These are phyloP conservation scores for Siderastrea radians DNA, from an alignment of 92 coral and sea anemone genomes.

Conservation along the genomic window DNA sequence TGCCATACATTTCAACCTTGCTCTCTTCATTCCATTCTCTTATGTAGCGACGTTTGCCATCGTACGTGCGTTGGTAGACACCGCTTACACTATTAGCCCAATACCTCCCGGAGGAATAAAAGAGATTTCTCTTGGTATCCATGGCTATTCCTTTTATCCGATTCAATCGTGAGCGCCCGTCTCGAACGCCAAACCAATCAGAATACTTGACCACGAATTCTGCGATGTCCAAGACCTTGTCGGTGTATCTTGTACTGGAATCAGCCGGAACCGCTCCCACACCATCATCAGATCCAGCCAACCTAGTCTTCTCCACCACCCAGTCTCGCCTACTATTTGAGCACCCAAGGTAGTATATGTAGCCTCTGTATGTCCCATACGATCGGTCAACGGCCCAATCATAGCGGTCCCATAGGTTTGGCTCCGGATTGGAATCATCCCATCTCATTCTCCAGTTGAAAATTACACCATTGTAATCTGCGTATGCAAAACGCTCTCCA, in stretches of 20 bases:
- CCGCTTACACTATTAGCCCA: not conserved
- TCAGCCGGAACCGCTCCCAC: constrained; percentile 59
- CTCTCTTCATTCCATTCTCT: constrained; percentile 37
- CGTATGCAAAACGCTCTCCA: constrained; percentile 65
- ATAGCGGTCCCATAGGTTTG: constrained; percentile 31
- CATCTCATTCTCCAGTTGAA: constrained; percentile 42
- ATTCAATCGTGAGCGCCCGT: constrained; percentile 49
- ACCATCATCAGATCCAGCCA: not conserved
- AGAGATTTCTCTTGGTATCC: not conserved
- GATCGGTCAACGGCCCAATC: constrained; percentile 30
- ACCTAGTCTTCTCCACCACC: constrained; percentile 21
- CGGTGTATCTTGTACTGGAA: not conserved
- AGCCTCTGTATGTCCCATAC: not conserved
- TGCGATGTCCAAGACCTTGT: constrained; percentile 23
- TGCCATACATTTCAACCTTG: constrained; percentile 46
- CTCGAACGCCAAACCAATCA: constrained; percentile 22
- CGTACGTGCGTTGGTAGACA: too few relatives aligned
- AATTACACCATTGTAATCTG: constrained; percentile 64
- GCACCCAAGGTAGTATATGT: not conserved
- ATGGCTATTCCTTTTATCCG: constrained; percentile 54
- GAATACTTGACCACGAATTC: constrained; percentile 17
- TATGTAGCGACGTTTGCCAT: constrained; percentile 44
- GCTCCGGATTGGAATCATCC: constrained; percentile 26
- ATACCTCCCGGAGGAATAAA: constrained; percentile 31
- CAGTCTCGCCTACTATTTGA: constrained; percentile 29